A percentile compares a stretch with the other conserved stretches of the same genome.
Conservation (phyloP, 2,888 invertebrate genomes). For the Drosophila parthenogenetica region DNA sequence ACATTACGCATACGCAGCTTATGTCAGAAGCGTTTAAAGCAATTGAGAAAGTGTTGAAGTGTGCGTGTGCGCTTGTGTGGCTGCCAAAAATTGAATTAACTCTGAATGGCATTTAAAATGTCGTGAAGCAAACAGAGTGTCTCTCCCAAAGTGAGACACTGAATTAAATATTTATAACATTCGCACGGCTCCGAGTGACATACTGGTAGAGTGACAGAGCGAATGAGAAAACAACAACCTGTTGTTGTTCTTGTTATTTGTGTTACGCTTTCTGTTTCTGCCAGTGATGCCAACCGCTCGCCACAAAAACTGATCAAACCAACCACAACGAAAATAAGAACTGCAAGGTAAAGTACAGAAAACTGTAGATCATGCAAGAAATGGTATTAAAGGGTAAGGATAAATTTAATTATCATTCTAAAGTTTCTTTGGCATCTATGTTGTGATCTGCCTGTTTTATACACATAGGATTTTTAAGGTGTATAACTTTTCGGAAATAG, state of each 20-base stretch:
- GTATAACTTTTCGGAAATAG: too few species aligned
- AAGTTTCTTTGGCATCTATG: too few species aligned
- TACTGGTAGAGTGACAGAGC: not conserved
- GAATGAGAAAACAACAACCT: conserved; percentile 8
- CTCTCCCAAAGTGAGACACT: conserved; percentile 1
- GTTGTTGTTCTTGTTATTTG: conserved; percentile 20
- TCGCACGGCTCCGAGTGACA: conserved; percentile 13
- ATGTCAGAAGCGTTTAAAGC: conserved; percentile 52
- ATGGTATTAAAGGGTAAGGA: too few species aligned
- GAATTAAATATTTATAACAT: conserved; percentile 53
- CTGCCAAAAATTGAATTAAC: conserved; percentile 49
- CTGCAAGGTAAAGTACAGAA: too few species aligned
- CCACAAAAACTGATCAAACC: too few species aligned
- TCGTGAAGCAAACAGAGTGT: conserved; percentile 7
- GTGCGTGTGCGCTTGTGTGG: conserved; percentile 11
- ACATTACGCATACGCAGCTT: conserved; percentile 49
- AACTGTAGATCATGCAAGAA: too few species aligned
- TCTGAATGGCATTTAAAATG: conserved; percentile 6
- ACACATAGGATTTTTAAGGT: too few species aligned
- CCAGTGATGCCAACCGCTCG: too few species aligned
- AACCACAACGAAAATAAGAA: too few species aligned
- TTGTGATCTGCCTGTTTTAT: too few species aligned
- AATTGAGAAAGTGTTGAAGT: conserved; percentile 28
- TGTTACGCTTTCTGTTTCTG: conserved; percentile 2
- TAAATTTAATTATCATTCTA: too few species aligned